Conservation (phyloP, 1,140 invertebrate genomes). For the Drosophila rhopaloa region DNA sequence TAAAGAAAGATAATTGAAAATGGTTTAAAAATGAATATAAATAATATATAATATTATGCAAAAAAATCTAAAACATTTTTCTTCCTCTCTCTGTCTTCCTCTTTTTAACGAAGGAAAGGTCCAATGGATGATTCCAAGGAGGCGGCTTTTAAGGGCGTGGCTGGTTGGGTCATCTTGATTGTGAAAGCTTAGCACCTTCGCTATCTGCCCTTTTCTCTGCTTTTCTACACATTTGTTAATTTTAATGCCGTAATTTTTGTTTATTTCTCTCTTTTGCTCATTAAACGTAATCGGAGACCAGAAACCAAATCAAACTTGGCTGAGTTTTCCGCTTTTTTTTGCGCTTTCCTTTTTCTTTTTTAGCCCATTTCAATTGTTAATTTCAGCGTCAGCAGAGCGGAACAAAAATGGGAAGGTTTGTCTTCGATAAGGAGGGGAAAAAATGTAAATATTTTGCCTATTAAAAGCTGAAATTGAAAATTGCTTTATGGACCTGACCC, state of each 20-base stretch:
- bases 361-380: constrained; percentile 48
- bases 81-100: no score
- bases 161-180: constrained; percentile 29
- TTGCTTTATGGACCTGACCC: constrained; percentile 27
- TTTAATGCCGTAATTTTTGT: constrained; percentile 56
- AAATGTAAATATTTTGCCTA: constrained; percentile 48
- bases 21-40: no score
- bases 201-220: background rate
- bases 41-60: no score
- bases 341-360: constrained; percentile 21
- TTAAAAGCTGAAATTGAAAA: constrained; percentile 45
- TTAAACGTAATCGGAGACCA: constrained; percentile 44
- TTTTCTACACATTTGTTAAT: constrained; percentile 49
- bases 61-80: no score
- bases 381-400: constrained; percentile 47
- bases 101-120: constrained; percentile 1
- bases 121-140: constrained; percentile 3
- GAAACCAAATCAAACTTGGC: constrained; percentile 40
- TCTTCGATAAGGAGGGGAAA: constrained; percentile 4
- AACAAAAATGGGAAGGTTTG: background rate
- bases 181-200: constrained; percentile 43
- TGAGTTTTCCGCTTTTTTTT: constrained; percentile 25
- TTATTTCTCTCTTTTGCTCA: constrained; percentile 27
- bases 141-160: background rate
- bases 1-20: background rate